Evolutionary conservation across 2,113 vertebrate species (phyloP).

Genomic region (Pygoscelis antarcticus): DNA sequence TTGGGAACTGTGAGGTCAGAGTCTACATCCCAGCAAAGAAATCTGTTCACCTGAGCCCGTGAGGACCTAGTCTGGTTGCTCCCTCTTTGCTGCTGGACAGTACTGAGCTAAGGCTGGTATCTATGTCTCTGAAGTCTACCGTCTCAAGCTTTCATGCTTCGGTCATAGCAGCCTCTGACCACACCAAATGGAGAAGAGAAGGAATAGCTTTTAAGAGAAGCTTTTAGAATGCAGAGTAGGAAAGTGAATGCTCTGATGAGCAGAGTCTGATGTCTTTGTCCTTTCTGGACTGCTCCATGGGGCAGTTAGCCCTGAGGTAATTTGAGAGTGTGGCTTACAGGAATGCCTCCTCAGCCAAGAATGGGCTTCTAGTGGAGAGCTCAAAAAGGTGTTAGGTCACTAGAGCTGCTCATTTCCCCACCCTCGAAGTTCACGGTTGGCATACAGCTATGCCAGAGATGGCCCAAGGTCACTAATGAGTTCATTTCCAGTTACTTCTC

Average conservation of each 20-base stretch:
- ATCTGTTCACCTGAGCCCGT: neutral
- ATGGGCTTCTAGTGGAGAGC: neutral
- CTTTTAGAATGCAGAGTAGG: neutral
- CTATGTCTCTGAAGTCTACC: neutral
- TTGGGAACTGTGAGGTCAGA: neutral
- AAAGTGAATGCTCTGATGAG: neutral
- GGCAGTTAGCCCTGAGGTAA: neutral
- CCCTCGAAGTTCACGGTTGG: neutral
- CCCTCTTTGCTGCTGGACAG: neutral
- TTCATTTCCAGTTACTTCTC: neutral
- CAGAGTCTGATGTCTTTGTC: neutral
- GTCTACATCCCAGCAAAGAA: neutral
- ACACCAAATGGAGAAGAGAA: neutral
- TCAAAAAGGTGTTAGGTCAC: neutral
- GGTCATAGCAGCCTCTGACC: neutral
- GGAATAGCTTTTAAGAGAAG: neutral
- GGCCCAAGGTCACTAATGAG: neutral
- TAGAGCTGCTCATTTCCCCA: neutral
- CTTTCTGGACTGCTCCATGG: neutral
- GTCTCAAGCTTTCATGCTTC: neutral
- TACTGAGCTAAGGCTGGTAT: neutral
- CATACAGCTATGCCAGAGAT: rapidly evolving
- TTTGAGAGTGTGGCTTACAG: neutral
- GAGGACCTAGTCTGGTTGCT: neutral
- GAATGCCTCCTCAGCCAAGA: neutral